A percentile compares a stretch with the other conserved stretches of the same genome.
Evolutionary conservation across 2,888 invertebrate genomes (phyloP).

Genomic region (Pristionchus japonicus): DNA sequence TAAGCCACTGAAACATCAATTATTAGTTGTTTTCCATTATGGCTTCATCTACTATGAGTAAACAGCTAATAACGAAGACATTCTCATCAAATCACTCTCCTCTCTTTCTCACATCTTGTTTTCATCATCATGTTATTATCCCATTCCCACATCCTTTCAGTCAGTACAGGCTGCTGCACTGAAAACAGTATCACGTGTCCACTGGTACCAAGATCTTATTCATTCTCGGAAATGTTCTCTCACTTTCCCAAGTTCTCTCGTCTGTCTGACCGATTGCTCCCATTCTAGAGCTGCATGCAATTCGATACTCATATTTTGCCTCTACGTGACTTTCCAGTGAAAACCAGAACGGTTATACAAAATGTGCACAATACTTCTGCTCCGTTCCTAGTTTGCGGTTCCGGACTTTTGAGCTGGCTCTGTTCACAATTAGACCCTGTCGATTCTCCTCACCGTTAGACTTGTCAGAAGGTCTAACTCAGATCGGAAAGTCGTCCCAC

Average conservation of each 20-base stretch:
- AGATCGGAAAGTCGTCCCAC: too few species aligned
- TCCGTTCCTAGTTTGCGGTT: too few species aligned
- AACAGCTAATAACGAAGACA: not conserved
- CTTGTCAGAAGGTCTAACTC: too few species aligned
- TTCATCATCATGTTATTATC: not conserved
- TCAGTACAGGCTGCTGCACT: not conserved
- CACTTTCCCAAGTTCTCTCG: not conserved
- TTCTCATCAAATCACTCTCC: not conserved
- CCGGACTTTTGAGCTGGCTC: too few species aligned
- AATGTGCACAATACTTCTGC: too few species aligned
- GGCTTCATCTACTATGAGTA: not conserved
- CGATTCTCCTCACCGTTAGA: too few species aligned
- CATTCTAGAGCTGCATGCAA: not conserved
- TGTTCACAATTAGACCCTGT: too few species aligned
- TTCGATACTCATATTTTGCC: not conserved
- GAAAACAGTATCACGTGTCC: not conserved
- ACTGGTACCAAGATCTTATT: not conserved
- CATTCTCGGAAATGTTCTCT: not conserved
- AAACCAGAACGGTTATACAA: too few species aligned
- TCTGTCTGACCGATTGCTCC: not conserved
- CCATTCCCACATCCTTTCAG: not conserved
- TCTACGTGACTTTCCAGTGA: too few species aligned
- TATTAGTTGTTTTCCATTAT: not conserved
- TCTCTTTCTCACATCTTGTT: not conserved
- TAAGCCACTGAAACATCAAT: not conserved